Base-by-base conservation (phyloP, 1,140 invertebrate species). In the Zaprionus lachaisei region DNA sequence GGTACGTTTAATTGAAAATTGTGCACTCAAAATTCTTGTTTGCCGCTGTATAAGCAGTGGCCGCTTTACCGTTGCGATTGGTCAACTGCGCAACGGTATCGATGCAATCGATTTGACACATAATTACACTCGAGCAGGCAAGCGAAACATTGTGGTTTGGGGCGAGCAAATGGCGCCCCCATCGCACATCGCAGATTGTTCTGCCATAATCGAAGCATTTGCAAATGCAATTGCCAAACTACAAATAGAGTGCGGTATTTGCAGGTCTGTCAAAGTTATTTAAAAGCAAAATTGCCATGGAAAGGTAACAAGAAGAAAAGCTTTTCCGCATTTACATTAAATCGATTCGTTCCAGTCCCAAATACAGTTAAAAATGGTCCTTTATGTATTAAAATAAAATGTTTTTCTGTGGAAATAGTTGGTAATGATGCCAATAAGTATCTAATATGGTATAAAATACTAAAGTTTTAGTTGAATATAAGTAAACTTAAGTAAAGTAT, bases 1-100 rank as follows among this genome's bases (percentile, higher is more conserved):
- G 72, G 26, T 54, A 61, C 54, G 20, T 89, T 83, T 86, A 86
- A 86, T 86, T 89, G 80, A 86, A 86, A 86, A 80, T 83, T 83
- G 80, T 87, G 83, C 85, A 79, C 76, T 87, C 77, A 80, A 80
- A 86, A 83, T 89, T 86, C 80, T 78, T 65, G 83, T 80, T 80
- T 72, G 71, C 73, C 89, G 77, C 72, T 77, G 80, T 72, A 81
- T 77, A 72, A 85, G 76, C 82, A 66, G 56, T 68, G 17, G 62
- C 49, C 60, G 60, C 47, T 51, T 47, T 57, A 65, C 60, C 64
- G 69, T 51, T 72, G 31, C 74, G 54, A 58, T 70, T 63, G 72
- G 58, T 64, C 67, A 71, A 58, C 26, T 71, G 60, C 68, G 26
- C 71, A 65, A 54, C 34, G 37, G 24, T 60, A 49, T 22, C 51